phyloP scores from a whole-genome alignment of 1,140 invertebrate genomes.

The Pseudomyrmex concolor region DNA sequence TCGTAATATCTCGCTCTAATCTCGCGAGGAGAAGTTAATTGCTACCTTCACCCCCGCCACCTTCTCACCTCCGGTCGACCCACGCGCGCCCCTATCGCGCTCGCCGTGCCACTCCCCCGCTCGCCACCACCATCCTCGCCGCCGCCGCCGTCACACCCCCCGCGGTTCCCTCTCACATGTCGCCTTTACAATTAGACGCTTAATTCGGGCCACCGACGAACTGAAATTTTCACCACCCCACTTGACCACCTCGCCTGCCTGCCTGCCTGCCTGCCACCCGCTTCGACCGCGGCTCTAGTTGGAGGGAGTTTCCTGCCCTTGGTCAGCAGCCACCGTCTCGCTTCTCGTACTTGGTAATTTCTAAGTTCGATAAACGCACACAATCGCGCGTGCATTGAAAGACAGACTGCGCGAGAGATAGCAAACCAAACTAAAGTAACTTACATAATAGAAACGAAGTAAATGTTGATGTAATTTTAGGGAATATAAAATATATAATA shows the following conservation, averaged over 20 bases:
- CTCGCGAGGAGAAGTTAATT: conserved; percentile 85
- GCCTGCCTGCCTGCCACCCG: neutral
- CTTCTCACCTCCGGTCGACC: conserved; percentile 76
- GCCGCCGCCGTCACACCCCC: neutral
- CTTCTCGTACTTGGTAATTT: conserved; percentile 56
- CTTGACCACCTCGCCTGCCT: neutral
- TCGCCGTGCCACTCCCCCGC: neutral
- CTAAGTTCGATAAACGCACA: conserved; percentile 21
- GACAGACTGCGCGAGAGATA: neutral
- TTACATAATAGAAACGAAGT: neutral
- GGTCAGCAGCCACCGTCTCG: conserved; percentile 58
- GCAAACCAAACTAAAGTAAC: neutral
- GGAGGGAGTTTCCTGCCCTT: conserved; percentile 60
- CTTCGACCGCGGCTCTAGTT: conserved; percentile 47
- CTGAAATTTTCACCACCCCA: conserved; percentile 62
- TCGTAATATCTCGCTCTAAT: conserved; percentile 85
- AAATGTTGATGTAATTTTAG: neutral
- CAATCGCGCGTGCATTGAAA: neutral
- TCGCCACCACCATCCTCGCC: conserved; percentile 4
- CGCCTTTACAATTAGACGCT: conserved; percentile 80
- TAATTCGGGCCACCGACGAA: conserved; percentile 69
- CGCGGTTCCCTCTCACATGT: conserved; percentile 72
- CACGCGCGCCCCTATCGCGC: conserved; percentile 66
- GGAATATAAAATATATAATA: neutral
- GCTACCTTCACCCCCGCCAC: conserved; percentile 81